Conservation (phyloP, 2,113 vertebrate genomes). For the Prolemur simus region DNA sequence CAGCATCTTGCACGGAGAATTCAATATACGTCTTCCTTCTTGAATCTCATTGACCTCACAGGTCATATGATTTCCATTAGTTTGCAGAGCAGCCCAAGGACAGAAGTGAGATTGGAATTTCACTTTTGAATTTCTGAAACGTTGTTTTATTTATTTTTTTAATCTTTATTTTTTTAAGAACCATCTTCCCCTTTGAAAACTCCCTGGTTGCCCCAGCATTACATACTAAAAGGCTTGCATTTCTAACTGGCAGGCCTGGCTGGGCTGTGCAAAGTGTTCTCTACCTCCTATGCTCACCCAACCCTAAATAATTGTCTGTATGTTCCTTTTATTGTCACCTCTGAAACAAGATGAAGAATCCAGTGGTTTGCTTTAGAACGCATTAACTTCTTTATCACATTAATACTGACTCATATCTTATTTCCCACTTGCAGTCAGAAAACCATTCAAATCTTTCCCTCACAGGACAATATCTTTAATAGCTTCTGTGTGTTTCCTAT, state of each 20-base stretch:
- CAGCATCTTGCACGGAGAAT: background rate
- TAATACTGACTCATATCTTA: constrained; percentile 85
- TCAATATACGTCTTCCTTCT: background rate
- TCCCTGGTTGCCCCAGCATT: constrained; percentile 61
- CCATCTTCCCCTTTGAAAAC: constrained; percentile 60
- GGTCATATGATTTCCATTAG: background rate
- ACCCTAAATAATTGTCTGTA: constrained; percentile 80
- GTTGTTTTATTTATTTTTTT: constrained; percentile 17
- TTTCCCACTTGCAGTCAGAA: constrained; percentile 85
- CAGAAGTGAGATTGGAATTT: constrained; percentile 17
- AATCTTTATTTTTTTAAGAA: background rate
- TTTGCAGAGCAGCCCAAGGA: background rate
- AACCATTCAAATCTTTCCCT: constrained; percentile 85
- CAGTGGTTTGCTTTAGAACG: constrained; percentile 79
- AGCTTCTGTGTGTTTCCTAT: constrained; percentile 87
- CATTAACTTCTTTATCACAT: constrained; percentile 85
- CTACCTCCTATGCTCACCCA: constrained; percentile 75
- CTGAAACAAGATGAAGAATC: constrained; percentile 80
- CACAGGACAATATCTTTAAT: constrained; percentile 88
- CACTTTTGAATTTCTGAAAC: constrained; percentile 19
- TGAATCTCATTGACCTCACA: background rate
- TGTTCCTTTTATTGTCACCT: constrained; percentile 83
- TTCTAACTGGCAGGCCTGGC: background rate
- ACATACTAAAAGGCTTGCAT: constrained; percentile 55
- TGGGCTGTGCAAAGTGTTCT: constrained; percentile 47